phyloP scores from a whole-genome alignment of 2,888 invertebrate species.

The Stenolophus ochropezus region DNA sequence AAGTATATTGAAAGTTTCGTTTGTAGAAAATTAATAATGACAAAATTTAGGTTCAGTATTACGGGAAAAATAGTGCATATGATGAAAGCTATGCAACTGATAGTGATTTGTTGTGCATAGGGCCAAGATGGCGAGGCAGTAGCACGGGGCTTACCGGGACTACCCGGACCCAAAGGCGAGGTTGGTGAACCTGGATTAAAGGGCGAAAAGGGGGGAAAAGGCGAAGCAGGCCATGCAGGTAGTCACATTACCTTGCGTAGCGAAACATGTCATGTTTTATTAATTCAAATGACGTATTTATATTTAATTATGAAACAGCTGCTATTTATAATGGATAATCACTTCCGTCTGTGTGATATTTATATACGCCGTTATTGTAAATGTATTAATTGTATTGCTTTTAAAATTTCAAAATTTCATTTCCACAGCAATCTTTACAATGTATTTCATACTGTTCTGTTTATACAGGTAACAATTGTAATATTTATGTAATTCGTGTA shows the following conservation, averaged over 20 bases:
- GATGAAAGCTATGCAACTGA: conserved; percentile 65
- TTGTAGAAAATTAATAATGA: not conserved
- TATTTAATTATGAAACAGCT: not conserved
- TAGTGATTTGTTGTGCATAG: conserved; percentile 72
- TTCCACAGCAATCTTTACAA: conserved; percentile 28
- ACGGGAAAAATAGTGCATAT: not conserved
- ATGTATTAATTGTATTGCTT: not conserved
- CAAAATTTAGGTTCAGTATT: not conserved
- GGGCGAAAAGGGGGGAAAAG: conserved; percentile 74
- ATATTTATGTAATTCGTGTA: conserved; percentile 63
- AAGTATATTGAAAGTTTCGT: not conserved
- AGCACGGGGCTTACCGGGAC: conserved; percentile 80
- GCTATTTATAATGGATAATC: not conserved
- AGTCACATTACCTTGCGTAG: conserved; percentile 61
- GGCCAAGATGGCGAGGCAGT: conserved; percentile 76
- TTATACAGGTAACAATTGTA: not conserved
- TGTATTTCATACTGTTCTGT: not conserved
- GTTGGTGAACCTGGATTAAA: conserved; percentile 75
- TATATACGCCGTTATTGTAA: not conserved
- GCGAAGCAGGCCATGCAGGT: conserved; percentile 75
- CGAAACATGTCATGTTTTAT: not conserved
- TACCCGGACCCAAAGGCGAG: conserved; percentile 78
- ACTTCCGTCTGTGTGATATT: not conserved
- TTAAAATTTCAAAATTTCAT: conserved; percentile 39
- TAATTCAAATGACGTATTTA: too few relatives aligned